Base-by-base conservation (phyloP, 2,888 invertebrate species). In the Tridacna gigas region DNA sequence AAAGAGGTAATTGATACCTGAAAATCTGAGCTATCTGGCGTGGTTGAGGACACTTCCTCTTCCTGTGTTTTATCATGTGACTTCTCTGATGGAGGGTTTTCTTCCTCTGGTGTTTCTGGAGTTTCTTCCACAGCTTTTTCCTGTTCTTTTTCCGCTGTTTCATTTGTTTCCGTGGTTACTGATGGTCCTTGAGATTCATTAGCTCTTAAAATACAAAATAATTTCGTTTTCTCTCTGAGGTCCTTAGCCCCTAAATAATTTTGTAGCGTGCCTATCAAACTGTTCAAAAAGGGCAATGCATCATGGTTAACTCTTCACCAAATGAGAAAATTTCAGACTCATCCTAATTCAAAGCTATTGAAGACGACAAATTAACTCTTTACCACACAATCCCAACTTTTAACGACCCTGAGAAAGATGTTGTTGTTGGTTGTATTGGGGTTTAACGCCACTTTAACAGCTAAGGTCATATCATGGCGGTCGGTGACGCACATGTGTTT, bases 41-140 rank as follows among this genome's bases (percentile, higher is more conserved):
- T 87, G 4, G 86, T 87, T 56, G 84, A 84, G 3, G 82, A 79
- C 20, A 87, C 78, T 56, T 84, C 86, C 37, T 82, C 67, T 13
- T 87, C 86, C 26, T 84, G 86, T 12, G 67, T 81, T 60, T 75
- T 84, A 12, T 69, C 69, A n/a, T 18, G 2, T 5, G 69, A 69
- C 18, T 69, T 37, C 15, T 20, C 12, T 15, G 18, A 28, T 15
- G 65, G 28, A 15, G 65, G 25, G 26, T 26, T 15, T 11, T 65
- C 65, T 37, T 37, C 7, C 37, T 37, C 3, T 7, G 2, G 37
- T 37, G 37, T 2, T 37, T 37, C 37, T 37, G 37, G 37, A 65
- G 26, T 28, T 18, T 28, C 28, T 63, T 63, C 25, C 3, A n/a
- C 63, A 63, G 22, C 22, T 22, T 63, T 63, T 63, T 63, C 63